These are phyloP conservation scores for Micronisus gabar DNA, from an alignment of 2,113 vertebrate genomes.

Conservation along the genomic window DNA sequence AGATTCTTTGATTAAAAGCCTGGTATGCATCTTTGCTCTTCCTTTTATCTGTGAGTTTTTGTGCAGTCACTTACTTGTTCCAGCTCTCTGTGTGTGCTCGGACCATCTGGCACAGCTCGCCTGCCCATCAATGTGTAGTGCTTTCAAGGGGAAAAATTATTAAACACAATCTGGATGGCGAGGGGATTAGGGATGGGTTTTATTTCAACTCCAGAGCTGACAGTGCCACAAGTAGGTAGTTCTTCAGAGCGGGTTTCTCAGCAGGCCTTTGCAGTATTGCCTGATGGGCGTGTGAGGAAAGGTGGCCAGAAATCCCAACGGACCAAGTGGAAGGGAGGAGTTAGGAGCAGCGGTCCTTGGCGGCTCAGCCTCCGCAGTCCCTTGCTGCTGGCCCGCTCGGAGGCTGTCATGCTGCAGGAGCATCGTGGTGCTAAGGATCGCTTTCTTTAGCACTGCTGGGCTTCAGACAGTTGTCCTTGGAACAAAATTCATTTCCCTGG, in stretches of 20 bases:
- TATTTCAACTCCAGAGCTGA: neutral
- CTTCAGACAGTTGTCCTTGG: slow-evolving; percentile 33
- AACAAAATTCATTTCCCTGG: neutral
- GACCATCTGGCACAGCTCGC: slow-evolving; percentile 42
- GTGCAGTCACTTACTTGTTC: neutral
- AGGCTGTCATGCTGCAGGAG: neutral
- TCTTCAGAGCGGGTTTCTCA: neutral
- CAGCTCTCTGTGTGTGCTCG: slow-evolving; percentile 11
- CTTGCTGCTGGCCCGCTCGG: accelerated
- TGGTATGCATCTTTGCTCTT: neutral
- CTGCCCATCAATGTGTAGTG: neutral
- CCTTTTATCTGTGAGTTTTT: slow-evolving; percentile 42
- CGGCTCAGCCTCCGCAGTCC: accelerated
- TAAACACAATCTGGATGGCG: slow-evolving; percentile 36
- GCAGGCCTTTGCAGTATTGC: neutral
- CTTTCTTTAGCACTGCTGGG: neutral
- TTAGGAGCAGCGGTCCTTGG: neutral
- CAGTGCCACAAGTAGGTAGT: neutral
- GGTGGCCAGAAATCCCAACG: accelerated
- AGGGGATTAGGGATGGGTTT: neutral
- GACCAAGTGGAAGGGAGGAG: neutral
- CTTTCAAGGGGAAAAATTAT: slow-evolving; percentile 22
- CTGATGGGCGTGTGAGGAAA: neutral
- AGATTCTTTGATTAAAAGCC: slow-evolving; percentile 19
- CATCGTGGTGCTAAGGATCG: accelerated